Evolutionary conservation across 2,888 invertebrate species (phyloP).

Genomic region (Stenurella melanura): DNA sequence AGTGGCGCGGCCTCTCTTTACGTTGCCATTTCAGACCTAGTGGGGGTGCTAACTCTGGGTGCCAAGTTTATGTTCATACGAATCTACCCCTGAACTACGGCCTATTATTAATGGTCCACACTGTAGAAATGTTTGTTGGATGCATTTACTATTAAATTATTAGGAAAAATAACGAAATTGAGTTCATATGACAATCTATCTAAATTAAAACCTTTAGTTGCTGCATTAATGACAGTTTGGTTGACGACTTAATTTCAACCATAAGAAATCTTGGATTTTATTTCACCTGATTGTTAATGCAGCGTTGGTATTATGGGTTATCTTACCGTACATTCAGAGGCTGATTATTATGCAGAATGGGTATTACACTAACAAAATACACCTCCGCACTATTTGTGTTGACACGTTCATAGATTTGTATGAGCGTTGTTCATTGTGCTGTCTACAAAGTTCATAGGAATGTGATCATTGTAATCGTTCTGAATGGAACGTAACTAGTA

Average conservation of each 20-base stretch:
- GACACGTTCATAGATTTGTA: not conserved
- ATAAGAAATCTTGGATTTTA: not conserved
- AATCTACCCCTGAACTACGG: too few species aligned
- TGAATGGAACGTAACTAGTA: not conserved
- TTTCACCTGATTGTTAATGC: not conserved
- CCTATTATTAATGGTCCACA: too few species aligned
- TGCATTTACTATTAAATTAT: too few species aligned
- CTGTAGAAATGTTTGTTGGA: too few species aligned
- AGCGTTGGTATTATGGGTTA: not conserved
- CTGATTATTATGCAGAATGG: not conserved
- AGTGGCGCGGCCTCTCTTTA: too few species aligned
- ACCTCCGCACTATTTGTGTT: slow-evolving; percentile 3
- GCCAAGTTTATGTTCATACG: too few species aligned
- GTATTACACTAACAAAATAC: not conserved
- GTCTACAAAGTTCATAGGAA: not conserved
- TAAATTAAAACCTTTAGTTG: too few species aligned
- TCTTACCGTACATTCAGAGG: not conserved
- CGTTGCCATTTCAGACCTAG: too few species aligned
- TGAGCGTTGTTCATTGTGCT: not conserved
- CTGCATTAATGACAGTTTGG: too few species aligned
- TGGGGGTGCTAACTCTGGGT: too few species aligned
- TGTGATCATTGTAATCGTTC: not conserved
- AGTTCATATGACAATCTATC: too few species aligned
- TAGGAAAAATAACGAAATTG: too few species aligned
- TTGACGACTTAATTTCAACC: not conserved